phyloP scores from a whole-genome alignment of 2,113 vertebrate species.

The Crotalus horridus region DNA sequence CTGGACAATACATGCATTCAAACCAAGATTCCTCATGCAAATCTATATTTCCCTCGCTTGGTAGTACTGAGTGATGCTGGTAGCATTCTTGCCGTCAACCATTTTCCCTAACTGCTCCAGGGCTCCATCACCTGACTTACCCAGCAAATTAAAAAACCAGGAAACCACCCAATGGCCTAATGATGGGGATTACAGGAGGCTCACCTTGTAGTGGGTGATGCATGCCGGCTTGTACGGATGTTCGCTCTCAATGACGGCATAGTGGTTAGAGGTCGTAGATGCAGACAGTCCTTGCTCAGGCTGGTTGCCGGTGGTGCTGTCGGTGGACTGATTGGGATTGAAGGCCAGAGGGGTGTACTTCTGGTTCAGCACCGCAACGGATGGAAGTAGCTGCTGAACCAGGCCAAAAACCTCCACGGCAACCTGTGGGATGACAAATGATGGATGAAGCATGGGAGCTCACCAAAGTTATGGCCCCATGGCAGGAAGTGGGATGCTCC shows the following conservation, averaged over 20 bases:
- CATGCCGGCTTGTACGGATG: conserved; percentile 95
- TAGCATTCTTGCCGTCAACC: too few species aligned
- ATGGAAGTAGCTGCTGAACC: conserved; percentile 92
- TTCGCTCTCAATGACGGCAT: conserved; percentile 93
- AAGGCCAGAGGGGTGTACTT: conserved; percentile 97
- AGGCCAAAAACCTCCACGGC: conserved; percentile 97
- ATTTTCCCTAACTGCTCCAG: background rate
- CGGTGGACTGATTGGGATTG: conserved; percentile 98
- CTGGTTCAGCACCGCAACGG: conserved; percentile 94
- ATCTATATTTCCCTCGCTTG: background rate
- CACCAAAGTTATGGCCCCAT: background rate
- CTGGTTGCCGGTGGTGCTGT: conserved; percentile 96
- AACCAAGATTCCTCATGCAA: background rate
- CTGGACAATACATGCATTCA: background rate
- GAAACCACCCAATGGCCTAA: background rate
- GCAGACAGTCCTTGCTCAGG: conserved; percentile 94
- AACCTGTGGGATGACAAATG: conserved; percentile 71
- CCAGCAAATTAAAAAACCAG: background rate
- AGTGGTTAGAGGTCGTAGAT: conserved; percentile 95
- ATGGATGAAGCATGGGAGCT: fast-evolving
- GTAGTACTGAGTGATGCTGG: background rate
- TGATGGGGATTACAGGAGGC: background rate
- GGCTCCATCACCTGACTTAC: background rate
- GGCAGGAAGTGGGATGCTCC: background rate
- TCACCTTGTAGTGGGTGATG: conserved; percentile 93